These are phyloP conservation scores for Bujurquina vittata DNA, from an alignment of 2,113 vertebrate species.

Conservation along the genomic window DNA sequence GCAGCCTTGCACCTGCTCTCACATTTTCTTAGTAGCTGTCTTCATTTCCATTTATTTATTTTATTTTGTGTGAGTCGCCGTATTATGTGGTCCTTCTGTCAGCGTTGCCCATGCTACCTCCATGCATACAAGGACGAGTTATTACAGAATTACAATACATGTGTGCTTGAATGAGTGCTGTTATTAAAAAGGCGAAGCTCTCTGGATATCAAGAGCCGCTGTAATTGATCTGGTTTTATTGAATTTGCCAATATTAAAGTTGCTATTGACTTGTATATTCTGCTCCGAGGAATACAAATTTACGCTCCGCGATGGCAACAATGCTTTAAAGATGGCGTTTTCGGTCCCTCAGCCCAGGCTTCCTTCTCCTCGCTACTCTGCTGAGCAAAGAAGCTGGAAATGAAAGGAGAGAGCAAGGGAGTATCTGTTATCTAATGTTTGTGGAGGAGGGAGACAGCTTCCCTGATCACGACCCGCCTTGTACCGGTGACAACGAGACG, in stretches of 20 bases:
- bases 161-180: not conserved
- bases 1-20: conserved; percentile 59
- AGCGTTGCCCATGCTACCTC: not conserved
- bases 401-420: conserved; percentile 29
- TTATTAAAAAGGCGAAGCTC: conserved; percentile 9
- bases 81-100: not conserved
- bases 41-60: conserved; percentile 45
- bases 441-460: conserved; percentile 36
- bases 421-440: conserved; percentile 54
- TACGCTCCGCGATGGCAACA: not conserved
- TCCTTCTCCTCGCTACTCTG: conserved; percentile 9
- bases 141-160: not conserved
- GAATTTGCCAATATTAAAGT: conserved; percentile 11
- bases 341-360: not conserved
- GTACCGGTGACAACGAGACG: conserved; percentile 33
- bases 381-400: conserved; percentile 5
- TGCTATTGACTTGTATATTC: not conserved
- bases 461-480: conserved; percentile 39
- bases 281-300: not conserved
- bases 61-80: not conserved
- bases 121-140: not conserved
- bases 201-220: not conserved
- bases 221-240: not conserved
- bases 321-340: not conserved
- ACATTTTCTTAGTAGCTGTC: conserved; percentile 35